Percentiles rank a stretch among this genome's conserved stretches.
Evolutionary conservation across 2,888 invertebrate species (phyloP).

Genomic region (Mesorhabditis belari): DNA sequence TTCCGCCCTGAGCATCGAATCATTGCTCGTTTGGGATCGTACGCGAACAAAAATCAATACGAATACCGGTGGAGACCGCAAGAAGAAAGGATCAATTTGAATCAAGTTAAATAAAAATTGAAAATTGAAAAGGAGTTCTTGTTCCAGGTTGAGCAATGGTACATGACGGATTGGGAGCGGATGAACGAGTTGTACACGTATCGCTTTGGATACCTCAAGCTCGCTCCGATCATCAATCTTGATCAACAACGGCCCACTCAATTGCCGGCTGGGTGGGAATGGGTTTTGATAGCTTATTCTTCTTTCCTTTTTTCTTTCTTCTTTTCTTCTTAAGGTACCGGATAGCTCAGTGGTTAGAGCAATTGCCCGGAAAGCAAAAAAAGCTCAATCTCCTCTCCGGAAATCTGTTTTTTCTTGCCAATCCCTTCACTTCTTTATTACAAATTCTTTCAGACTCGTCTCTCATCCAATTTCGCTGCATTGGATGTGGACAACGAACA

Average conservation of each 20-base stretch:
- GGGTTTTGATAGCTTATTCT: too few species aligned
- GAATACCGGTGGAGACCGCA: slow-evolving; percentile 47
- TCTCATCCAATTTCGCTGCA: slow-evolving; percentile 50
- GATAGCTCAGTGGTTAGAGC: too few species aligned
- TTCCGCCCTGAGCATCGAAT: slow-evolving; percentile 48
- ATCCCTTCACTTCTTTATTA: too few species aligned
- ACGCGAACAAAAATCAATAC: slow-evolving; percentile 42
- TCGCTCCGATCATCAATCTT: slow-evolving; percentile 41
- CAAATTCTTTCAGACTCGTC: slow-evolving; percentile 38
- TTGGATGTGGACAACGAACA: slow-evolving; percentile 48
- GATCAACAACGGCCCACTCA: slow-evolving; percentile 18
- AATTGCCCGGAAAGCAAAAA: too few species aligned
- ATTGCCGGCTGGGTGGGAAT: slow-evolving; percentile 1
- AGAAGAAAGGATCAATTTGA: slow-evolving; percentile 47
- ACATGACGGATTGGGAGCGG: slow-evolving; percentile 49
- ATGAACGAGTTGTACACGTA: slow-evolving; percentile 45
- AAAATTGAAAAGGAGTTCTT: not conserved
- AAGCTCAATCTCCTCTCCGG: too few species aligned
- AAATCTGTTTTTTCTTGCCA: too few species aligned
- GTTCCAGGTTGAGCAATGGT: slow-evolving; percentile 45
- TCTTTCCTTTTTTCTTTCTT: not conserved
- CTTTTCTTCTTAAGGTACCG: not conserved
- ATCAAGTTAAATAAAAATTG: too few species aligned
- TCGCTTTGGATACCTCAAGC: slow-evolving; percentile 49
- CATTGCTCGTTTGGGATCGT: slow-evolving; percentile 43